Evolutionary conservation across 1,140 invertebrate species (phyloP), one percentile per base, ranked within the genome.

Genomic region (Papilio xuthus): DNA sequence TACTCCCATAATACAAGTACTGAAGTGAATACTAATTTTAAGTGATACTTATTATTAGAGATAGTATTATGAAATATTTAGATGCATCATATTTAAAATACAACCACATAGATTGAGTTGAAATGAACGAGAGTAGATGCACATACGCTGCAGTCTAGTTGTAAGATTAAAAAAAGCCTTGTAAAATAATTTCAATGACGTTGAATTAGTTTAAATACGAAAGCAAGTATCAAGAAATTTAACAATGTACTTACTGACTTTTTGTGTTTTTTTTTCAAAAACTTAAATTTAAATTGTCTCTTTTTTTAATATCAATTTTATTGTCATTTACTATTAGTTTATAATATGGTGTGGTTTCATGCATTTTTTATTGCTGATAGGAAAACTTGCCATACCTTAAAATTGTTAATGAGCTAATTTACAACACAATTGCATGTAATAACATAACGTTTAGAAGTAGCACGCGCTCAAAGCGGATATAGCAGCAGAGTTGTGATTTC

Each of bases 391-490:
- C 2, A 1, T 67, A 7, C 32, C 32, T 37, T 18, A 53, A 53
- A 32, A 75, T 56, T 26, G 73, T 41, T 60, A 56, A 76, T 69
- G 42, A 80, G 77, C 76, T 50, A 78, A 80, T 78, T 79, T 75
- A 70, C 44, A 76, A 69, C 41, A 76, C 74, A 76, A 76, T 76
- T 63, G 74, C 74, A 28, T 13, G 47, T 50, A 75, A 75, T 75
- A 76, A 76, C 56, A 76, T 76, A 76, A 76, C 74, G 74, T 60
- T 76, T 74, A 80, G 71, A 60, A 78, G 72, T 78, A 73, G 63
- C 71, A 70, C 78, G 71, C 75, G 76, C 42, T 70, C 32, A 74
- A 74, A 69, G 79, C 80, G 80, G 80, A 81, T 81, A 81, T 81
- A 77, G 79, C 74, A 72, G 60, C 60, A 78, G 77, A 74, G 77